Evolutionary conservation across 1,140 invertebrate genomes (phyloP).

Genomic region (Rhyzopertha dominica): DNA sequence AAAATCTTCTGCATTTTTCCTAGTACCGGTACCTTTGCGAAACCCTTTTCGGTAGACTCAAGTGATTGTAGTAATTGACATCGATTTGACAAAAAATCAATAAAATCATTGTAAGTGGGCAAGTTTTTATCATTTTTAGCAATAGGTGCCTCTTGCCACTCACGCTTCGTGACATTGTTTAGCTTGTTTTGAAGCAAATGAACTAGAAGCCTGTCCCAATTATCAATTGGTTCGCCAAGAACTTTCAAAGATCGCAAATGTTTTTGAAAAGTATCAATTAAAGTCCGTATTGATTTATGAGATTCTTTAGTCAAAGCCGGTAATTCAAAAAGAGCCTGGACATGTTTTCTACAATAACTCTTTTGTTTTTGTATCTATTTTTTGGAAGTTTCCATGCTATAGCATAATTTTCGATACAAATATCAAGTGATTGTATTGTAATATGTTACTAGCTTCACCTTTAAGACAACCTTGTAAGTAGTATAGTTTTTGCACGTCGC

Average conservation of each 20-base stretch:
- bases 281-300: conserved; percentile 2
- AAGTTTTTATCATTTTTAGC: too few relatives aligned
- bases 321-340: conserved; percentile 14
- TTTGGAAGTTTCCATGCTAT: conserved; percentile 9
- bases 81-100: too few relatives aligned
- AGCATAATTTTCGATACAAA: conserved; percentile 5
- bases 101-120: too few relatives aligned
- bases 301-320: conserved; percentile 10
- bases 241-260: conserved; percentile 10
- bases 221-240: conserved; percentile 6
- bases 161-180: too few relatives aligned
- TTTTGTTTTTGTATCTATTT: conserved; percentile 15
- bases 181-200: too few relatives aligned
- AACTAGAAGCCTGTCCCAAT: conserved; percentile 9
- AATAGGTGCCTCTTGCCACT: too few relatives aligned
- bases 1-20: too few relatives aligned
- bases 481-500: conserved; percentile 8
- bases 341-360: conserved; percentile 1
- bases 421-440: conserved; percentile 8
- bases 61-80: too few relatives aligned
- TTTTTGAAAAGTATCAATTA: conserved; percentile 7
- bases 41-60: too few relatives aligned
- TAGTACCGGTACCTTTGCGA: too few relatives aligned
- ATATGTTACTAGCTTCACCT: conserved; percentile 7
- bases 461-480: conserved; percentile 12